A percentile compares a stretch with the other conserved stretches of the same genome.
Conservation (phyloP, 2,888 invertebrate genomes). For the Onchidella celtica region DNA sequence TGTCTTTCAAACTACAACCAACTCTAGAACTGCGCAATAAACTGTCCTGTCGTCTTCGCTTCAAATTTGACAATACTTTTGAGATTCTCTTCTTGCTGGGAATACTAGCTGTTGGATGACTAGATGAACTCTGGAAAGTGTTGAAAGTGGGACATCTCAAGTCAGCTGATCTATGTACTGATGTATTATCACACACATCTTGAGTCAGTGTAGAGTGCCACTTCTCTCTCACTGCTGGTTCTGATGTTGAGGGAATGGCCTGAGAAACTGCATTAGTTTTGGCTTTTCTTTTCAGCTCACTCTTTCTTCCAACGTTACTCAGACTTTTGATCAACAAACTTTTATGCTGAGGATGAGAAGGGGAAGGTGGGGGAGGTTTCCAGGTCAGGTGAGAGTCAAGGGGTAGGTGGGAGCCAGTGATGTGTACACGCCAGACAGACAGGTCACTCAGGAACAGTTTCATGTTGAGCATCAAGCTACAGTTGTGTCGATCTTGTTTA, state of each 20-base stretch:
- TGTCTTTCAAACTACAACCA: too few species aligned
- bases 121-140: background rate
- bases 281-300: background rate
- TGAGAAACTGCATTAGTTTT: background rate
- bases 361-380: too few species aligned
- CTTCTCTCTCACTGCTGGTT: background rate
- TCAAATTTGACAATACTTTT: slow-evolving; percentile 64
- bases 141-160: background rate
- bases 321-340: background rate
- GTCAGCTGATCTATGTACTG: background rate
- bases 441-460: slow-evolving; percentile 74
- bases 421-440: slow-evolving; percentile 70
- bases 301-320: background rate
- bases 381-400: slow-evolving; percentile 58
- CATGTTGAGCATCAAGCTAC: slow-evolving; percentile 70
- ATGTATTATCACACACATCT: background rate
- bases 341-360: slow-evolving; percentile 54
- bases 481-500: slow-evolving; percentile 76
- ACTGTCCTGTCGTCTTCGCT: slow-evolving; percentile 55
- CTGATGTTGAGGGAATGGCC: background rate
- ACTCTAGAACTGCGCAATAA: too few species aligned
- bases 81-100: slow-evolving; percentile 63
- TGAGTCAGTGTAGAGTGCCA: background rate
- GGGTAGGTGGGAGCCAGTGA: slow-evolving; percentile 72
- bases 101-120: slow-evolving; percentile 26